These are phyloP conservation scores for Halcyon senegalensis DNA, from an alignment of 2,113 vertebrate species.

Conservation along the genomic window DNA sequence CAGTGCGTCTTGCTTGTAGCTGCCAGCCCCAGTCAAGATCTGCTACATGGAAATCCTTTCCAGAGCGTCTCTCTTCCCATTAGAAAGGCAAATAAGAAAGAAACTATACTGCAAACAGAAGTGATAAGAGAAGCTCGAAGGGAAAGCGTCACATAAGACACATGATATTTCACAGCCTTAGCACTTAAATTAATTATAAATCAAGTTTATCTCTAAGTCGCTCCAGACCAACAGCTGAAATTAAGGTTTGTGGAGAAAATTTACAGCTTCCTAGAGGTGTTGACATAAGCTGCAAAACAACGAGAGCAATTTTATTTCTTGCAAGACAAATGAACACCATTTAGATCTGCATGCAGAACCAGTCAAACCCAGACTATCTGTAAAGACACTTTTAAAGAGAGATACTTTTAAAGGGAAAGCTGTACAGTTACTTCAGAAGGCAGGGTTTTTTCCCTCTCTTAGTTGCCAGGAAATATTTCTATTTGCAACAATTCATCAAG, in stretches of 20 bases:
- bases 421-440: neutral
- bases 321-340: neutral
- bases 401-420: neutral
- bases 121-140: neutral
- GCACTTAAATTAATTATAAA: constrained; percentile 14
- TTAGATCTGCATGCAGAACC: neutral
- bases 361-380: neutral
- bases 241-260: neutral
- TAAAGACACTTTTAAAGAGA: neutral
- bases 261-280: neutral
- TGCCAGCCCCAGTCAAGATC: neutral
- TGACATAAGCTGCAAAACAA: neutral
- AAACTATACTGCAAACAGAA: neutral
- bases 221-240: neutral
- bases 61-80: neutral
- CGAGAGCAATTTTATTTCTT: neutral
- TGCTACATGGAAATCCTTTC: constrained; percentile 10
- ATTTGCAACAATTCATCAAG: neutral
- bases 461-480: neutral
- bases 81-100: constrained; percentile 26
- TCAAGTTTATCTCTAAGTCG: neutral
- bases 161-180: neutral
- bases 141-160: neutral
- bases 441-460: too few species aligned
- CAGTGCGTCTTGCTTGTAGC: accelerated